These are phyloP conservation scores for Bucco capensis DNA, from an alignment of 2,113 vertebrate species.

Conservation along the genomic window DNA sequence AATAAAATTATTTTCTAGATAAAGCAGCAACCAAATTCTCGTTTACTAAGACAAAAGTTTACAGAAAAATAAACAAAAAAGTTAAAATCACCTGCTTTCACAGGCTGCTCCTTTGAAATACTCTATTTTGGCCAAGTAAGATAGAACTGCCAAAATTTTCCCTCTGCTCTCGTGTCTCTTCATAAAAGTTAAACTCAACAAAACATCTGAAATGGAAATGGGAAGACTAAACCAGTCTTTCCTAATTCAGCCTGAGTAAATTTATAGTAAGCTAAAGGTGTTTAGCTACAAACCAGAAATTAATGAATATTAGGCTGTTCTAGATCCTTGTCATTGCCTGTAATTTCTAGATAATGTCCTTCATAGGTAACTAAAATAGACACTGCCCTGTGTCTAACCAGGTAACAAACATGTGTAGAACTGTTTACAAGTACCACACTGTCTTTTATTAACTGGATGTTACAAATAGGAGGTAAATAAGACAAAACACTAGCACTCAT, in stretches of 20 bases:
- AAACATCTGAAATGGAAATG: not conserved
- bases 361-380: not conserved
- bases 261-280: not conserved
- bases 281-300: not conserved
- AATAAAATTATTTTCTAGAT: not conserved
- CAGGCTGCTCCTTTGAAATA: not conserved
- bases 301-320: not conserved
- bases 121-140: not conserved
- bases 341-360: not conserved
- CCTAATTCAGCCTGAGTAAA: not conserved
- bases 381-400: not conserved
- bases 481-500: not conserved
- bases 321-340: not conserved
- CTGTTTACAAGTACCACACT: not conserved
- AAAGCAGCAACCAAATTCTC: not conserved
- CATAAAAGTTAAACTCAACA: not conserved
- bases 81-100: not conserved
- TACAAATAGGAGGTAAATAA: not conserved
- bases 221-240: not conserved
- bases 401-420: not conserved
- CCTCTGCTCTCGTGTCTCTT: not conserved
- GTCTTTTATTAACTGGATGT: not conserved
- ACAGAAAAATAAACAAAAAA: not conserved
- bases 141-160: not conserved
- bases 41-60: not conserved